Evolutionary conservation across 2,113 vertebrate species (phyloP).

Genomic region (Saguinus imperator): DNA sequence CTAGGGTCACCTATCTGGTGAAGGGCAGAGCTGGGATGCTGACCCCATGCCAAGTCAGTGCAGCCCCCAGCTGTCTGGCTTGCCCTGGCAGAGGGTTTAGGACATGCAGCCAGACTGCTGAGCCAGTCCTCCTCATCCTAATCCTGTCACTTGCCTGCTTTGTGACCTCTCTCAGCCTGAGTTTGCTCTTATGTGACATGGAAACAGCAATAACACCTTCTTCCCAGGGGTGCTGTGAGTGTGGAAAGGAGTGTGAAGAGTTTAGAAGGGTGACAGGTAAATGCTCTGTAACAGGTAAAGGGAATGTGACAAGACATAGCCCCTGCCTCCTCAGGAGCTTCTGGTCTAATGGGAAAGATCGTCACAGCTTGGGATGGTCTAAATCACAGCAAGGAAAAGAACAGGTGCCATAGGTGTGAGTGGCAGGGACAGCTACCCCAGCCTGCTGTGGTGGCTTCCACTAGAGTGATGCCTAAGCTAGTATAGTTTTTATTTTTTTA

Average conservation of each 20-base stretch:
- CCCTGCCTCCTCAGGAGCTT: neutral
- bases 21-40: neutral
- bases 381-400: neutral
- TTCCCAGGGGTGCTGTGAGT: neutral
- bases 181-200: neutral
- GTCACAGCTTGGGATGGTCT: too few relatives aligned
- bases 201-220: accelerated
- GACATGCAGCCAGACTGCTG: accelerated
- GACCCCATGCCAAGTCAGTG: neutral
- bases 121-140: neutral
- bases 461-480: neutral
- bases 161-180: neutral
- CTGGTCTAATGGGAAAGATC: neutral
- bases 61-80: neutral
- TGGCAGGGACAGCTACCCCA: accelerated
- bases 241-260: too few relatives aligned
- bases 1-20: neutral
- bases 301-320: accelerated
- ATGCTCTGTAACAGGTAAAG: neutral
- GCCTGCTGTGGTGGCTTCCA: accelerated
- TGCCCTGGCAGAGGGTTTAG: neutral
- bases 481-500: neutral
- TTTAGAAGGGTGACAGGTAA: neutral
- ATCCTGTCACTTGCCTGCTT: neutral
- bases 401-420: accelerated